Evolutionary conservation across 2,888 invertebrate species (phyloP).

Genomic region (Sipha maydis): DNA sequence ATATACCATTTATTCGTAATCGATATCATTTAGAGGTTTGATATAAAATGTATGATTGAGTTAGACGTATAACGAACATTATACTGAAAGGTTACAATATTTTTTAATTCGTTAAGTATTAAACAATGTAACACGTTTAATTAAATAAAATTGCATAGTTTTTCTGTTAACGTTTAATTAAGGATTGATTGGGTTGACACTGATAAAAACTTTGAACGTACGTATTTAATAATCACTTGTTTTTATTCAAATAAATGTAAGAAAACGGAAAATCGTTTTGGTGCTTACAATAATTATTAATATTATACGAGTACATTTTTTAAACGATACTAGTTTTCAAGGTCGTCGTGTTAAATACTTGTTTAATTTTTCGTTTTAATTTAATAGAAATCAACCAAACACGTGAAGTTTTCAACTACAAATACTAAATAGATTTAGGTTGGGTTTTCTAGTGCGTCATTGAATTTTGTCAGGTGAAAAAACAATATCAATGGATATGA

Average conservation of each 20-base stretch:
- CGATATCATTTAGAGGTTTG: neutral
- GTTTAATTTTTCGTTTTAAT: conserved; percentile 15
- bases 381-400: neutral
- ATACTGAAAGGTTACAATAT: neutral
- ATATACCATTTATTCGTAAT: no score
- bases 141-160: no score
- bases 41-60: no score
- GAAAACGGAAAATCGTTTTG: conserved; percentile 8
- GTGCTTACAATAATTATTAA: neutral
- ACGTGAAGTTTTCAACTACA: neutral
- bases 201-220: neutral
- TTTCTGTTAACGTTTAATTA: no score
- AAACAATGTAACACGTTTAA: neutral
- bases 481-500: neutral
- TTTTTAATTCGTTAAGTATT: neutral
- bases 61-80: neutral
- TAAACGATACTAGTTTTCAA: conserved; percentile 2
- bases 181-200: neutral
- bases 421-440: neutral
- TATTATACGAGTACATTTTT: neutral
- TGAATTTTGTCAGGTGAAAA: neutral
- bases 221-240: neutral
- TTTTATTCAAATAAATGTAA: neutral
- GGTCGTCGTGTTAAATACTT: conserved; percentile 20
- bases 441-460: conserved; percentile 7